Evolutionary conservation across 2,888 invertebrate genomes (phyloP), one percentile per base, ranked within the genome.

Genomic region (Pachydiplax longipennis): DNA sequence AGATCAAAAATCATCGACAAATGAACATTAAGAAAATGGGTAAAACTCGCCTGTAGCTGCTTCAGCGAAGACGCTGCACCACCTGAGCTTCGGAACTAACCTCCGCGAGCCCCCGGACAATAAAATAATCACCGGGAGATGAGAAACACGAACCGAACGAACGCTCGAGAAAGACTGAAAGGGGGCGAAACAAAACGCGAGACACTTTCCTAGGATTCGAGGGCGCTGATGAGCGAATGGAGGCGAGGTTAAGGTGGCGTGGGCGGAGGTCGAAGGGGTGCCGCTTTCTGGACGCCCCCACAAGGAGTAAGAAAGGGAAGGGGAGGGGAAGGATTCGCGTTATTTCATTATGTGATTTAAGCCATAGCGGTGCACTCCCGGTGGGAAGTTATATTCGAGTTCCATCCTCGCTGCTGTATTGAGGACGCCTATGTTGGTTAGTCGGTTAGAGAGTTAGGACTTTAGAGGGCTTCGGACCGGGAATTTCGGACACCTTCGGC

Each of bases 301-400:
- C 31, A 83, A 6, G 53, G 31, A 58, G n/a, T n/a, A 35, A 35
- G 83, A 31, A 2, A 44, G 13, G 31, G 58, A 35, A 48, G 58
- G 2, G 8, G 65, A 65, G n/a, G 35, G n/a, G 15, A 0, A 58
- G 61, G 65, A 65, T 87, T 87, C 83, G 58, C 58, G 22, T 83
- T 61, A 87, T 87, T 87, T 61, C 61, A 87, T 87, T 87, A 87
- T 61, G 87, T 31, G 87, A 87, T 87, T 73, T 87, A 87, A 87
- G 87, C 87, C 87, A 87, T 87, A 87, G 87, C 61, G 87, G 87
- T 87, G 87, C 87, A 35, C 61, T 61, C 87, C 22, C 61, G 65
- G 61, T 35, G 61, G n/a, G 87, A 83, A 58, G 53, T 35, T 37
- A 37, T n/a, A 65, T 87, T 37, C 35, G 61, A 37, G 87, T 58